A percentile compares a stretch with the other conserved stretches of the same genome.
Conservation (phyloP, 2,797 vertebrate species). For the Xenops minutus region DNA sequence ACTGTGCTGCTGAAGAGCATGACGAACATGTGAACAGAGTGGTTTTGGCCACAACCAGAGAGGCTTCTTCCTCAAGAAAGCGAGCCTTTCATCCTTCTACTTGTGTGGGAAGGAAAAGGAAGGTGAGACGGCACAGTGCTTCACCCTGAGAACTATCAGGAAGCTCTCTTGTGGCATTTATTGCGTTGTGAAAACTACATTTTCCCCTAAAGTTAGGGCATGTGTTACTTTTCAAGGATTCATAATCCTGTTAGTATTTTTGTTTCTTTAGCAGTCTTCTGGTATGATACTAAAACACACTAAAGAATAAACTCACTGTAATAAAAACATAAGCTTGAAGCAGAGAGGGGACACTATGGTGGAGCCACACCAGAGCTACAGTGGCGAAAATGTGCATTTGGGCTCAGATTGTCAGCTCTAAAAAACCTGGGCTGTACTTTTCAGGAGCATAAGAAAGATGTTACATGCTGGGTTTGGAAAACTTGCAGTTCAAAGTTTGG, state of each 20-base stretch:
- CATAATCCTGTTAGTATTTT: neutral
- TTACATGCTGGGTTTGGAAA: neutral
- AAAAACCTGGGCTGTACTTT: neutral
- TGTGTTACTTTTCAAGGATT: neutral
- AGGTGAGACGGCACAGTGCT: fast-evolving
- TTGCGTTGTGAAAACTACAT: neutral
- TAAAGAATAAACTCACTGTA: neutral
- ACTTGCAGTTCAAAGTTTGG: neutral
- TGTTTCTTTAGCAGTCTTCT: neutral
- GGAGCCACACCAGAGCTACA: neutral
- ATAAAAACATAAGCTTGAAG: neutral
- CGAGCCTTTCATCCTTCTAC: neutral
- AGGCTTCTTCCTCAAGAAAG: constrained; percentile 26
- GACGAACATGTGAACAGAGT: constrained; percentile 19
- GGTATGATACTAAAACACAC: neutral
- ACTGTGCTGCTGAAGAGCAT: neutral
- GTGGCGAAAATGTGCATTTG: neutral
- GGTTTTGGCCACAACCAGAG: neutral
- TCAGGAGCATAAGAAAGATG: neutral
- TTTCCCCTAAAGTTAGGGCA: neutral
- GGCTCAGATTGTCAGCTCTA: neutral
- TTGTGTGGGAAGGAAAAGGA: neutral
- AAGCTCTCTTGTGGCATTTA: neutral
- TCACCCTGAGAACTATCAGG: neutral
- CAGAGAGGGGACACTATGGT: neutral